Percentiles rank a stretch among this genome's conserved stretches.
phyloP scores from a whole-genome alignment of 2,797 vertebrate species.

The Chelonia mydas region DNA sequence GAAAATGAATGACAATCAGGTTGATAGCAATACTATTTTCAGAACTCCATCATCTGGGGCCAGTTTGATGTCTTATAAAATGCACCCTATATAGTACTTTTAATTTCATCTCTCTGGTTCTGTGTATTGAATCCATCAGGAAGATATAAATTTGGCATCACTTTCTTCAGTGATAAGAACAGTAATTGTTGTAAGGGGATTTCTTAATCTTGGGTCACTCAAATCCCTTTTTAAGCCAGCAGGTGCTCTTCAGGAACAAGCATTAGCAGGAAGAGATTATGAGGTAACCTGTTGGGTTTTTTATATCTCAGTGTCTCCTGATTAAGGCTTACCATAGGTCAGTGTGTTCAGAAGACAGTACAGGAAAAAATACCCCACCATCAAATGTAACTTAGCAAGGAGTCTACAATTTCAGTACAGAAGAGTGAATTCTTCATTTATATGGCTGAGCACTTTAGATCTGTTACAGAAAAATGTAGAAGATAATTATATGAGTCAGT shows the following conservation, averaged over 20 bases:
- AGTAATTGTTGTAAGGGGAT: constrained; percentile 71
- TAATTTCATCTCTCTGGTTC: constrained; percentile 64
- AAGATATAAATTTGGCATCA: constrained; percentile 73
- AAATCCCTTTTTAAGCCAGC: constrained; percentile 74
- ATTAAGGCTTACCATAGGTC: constrained; percentile 25
- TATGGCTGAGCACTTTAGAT: constrained; percentile 14
- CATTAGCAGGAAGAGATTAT: constrained; percentile 65
- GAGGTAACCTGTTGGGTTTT: constrained; percentile 58
- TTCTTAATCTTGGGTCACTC: constrained; percentile 70
- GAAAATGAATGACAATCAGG: constrained; percentile 53
- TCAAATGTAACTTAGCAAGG: constrained; percentile 18
- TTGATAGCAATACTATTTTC: constrained; percentile 50
- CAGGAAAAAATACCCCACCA: background rate
- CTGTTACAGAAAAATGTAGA: constrained; percentile 5
- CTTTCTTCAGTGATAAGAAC: constrained; percentile 76
- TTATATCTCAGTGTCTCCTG: constrained; percentile 42
- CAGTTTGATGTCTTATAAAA: constrained; percentile 64
- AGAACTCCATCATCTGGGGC: constrained; percentile 52
- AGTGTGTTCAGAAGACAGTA: constrained; percentile 35
- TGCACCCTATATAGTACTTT: constrained; percentile 55
- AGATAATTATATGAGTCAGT: background rate
- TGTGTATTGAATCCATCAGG: constrained; percentile 75
- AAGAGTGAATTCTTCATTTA: constrained; percentile 18
- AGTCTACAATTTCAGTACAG: background rate
- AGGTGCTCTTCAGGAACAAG: constrained; percentile 66